Percentiles rank a stretch among this genome's conserved stretches.
These are phyloP conservation scores for Cancer borealis DNA, from an alignment of 2,888 invertebrate species.

Conservation along the genomic window DNA sequence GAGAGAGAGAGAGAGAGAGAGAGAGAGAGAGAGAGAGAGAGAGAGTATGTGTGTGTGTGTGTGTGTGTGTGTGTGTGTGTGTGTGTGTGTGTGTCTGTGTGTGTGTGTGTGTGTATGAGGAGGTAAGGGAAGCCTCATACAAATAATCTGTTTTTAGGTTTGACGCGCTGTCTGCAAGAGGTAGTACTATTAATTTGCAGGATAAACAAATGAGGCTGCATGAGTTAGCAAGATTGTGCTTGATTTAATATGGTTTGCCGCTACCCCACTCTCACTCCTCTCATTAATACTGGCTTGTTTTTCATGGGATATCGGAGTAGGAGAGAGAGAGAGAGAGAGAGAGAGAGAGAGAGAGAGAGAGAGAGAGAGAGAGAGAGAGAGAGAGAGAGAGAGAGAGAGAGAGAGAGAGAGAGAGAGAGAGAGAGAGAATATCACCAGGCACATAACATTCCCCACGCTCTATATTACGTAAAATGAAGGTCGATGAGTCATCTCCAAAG, in stretches of 20 bases:
- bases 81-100: too few relatives aligned
- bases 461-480: neutral
- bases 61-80: neutral
- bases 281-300: conserved; percentile 12
- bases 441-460: neutral
- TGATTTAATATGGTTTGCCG: neutral
- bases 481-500: neutral
- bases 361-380: conserved; percentile 42
- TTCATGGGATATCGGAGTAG: conserved; percentile 2
- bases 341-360: conserved; percentile 42
- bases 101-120: neutral
- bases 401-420: neutral
- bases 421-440: neutral
- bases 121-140: neutral
- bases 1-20: neutral
- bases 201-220: neutral
- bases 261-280: conserved; percentile 13
- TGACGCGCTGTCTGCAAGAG: neutral
- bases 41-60: neutral
- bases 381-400: conserved; percentile 5
- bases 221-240: neutral
- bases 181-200: neutral
- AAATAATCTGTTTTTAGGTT: neutral
- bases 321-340: conserved; percentile 31
- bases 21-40: conserved; percentile 34